phyloP scores from a whole-genome alignment of 2,113 vertebrate genomes.

The Phyllopteryx taeniolatus region DNA sequence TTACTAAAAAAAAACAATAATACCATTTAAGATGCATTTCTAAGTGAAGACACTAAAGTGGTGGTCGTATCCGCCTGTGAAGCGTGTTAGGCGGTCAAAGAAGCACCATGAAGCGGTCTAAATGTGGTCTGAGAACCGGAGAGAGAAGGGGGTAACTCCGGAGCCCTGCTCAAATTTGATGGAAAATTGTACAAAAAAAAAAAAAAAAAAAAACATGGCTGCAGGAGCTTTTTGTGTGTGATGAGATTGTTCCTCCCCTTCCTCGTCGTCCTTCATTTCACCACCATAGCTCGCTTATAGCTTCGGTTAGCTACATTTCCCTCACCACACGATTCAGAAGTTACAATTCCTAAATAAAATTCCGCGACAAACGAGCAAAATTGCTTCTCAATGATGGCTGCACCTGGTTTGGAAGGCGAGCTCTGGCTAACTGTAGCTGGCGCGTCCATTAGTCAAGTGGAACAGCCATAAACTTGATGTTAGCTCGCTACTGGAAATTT shows the following conservation, averaged over 20 bases:
- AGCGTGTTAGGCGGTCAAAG: neutral
- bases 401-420: constrained; percentile 40
- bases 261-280: constrained; percentile 63
- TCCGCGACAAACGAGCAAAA: neutral
- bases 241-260: constrained; percentile 69
- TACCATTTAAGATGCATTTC: constrained; percentile 37
- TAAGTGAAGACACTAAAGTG: constrained; percentile 17
- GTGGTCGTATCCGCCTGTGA: neutral
- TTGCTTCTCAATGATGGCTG: constrained; percentile 26
- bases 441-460: constrained; percentile 1
- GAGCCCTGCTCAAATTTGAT: constrained; percentile 64
- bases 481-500: neutral
- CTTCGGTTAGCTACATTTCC: neutral
- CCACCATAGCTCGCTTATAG: constrained; percentile 35
- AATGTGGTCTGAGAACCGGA: neutral
- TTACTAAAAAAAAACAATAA: constrained; percentile 58
- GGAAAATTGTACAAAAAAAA: constrained; percentile 68
- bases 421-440: neutral
- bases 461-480: neutral
- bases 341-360: constrained; percentile 14
- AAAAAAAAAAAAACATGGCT: constrained; percentile 77
- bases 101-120: neutral
- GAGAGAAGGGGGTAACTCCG: constrained; percentile 41
- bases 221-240: constrained; percentile 77
- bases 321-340: constrained; percentile 4